phyloP scores from a whole-genome alignment of 2,888 invertebrate genomes.

The Philopedon plagiatum region DNA sequence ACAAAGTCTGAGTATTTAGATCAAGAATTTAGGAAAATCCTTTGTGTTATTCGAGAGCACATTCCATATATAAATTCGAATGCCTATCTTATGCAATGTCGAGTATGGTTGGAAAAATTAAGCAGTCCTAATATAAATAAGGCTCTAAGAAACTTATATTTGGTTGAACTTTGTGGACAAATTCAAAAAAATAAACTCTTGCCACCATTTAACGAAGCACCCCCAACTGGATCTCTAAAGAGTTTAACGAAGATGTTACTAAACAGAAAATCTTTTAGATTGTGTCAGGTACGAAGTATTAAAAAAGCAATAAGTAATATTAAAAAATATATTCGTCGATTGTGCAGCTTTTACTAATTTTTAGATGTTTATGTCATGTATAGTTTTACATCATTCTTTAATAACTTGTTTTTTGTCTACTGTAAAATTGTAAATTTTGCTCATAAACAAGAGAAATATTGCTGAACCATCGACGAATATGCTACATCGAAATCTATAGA shows the following conservation, averaged over 20 bases:
- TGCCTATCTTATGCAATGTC: slow-evolving; percentile 53
- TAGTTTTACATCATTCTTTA: no score
- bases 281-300: not conserved
- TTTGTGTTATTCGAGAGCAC: slow-evolving; percentile 56
- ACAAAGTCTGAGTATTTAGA: slow-evolving; percentile 46
- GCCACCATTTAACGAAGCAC: slow-evolving; percentile 57
- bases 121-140: slow-evolving; percentile 52
- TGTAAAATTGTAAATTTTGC: no score
- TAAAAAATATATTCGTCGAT: no score
- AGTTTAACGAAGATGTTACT: slow-evolving; percentile 31
- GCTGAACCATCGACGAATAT: no score
- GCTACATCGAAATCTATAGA: no score
- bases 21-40: slow-evolving; percentile 57
- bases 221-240: slow-evolving; percentile 49
- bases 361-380: no score
- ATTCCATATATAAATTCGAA: slow-evolving; percentile 57
- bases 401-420: no score
- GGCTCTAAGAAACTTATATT: slow-evolving; percentile 53
- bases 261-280: slow-evolving; percentile 1
- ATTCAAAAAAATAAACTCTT: slow-evolving; percentile 54
- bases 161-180: slow-evolving; percentile 57
- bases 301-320: no score
- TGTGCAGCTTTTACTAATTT: no score
- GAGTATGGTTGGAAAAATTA: slow-evolving; percentile 59
- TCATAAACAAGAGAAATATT: no score